Evolutionary conservation across 2,888 invertebrate species (phyloP).

Genomic region (Rhagonycha fulva): DNA sequence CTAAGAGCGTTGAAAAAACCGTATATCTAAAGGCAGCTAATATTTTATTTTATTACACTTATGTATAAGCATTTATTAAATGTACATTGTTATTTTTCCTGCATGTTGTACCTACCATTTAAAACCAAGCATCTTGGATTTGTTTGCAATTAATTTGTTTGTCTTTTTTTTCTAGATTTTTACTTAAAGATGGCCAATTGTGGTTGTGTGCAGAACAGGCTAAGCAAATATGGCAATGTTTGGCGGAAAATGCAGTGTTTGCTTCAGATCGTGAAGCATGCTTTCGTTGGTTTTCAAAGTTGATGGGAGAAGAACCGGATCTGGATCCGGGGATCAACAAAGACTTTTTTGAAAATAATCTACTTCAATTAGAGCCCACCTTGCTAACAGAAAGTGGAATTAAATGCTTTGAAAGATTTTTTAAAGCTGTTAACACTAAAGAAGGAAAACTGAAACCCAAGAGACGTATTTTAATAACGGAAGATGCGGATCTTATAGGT

Average conservation of each 20-base stretch:
- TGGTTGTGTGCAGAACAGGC: conserved; percentile 98
- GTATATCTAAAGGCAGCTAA: too few relatives aligned
- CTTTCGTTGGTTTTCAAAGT: conserved; percentile 97
- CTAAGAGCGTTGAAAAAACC: too few relatives aligned
- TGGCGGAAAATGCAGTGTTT: conserved; percentile 93
- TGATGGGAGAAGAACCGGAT: conserved; percentile 96
- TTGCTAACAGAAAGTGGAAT: conserved; percentile 94
- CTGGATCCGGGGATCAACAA: conserved; percentile 93
- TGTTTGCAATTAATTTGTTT: too few relatives aligned
- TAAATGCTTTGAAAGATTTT: conserved; percentile 86
- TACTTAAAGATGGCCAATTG: conserved; percentile 92
- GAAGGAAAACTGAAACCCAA: conserved; percentile 90
- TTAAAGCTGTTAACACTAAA: conserved; percentile 93
- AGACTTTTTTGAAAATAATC: conserved; percentile 94
- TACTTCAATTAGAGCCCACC: conserved; percentile 88
- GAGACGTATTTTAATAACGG: conserved; percentile 83
- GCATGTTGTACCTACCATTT: too few relatives aligned
- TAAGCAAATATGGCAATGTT: conserved; percentile 94
- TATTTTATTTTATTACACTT: background rate
- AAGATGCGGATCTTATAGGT: conserved; percentile 93
- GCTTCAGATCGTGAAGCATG: conserved; percentile 93
- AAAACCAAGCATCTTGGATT: too few relatives aligned
- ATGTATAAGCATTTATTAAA: background rate
- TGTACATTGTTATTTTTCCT: too few relatives aligned
- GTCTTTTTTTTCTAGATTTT: conserved; percentile 65